phyloP scores from a whole-genome alignment of 1,140 invertebrate species.

The Platorchestia sp. region DNA sequence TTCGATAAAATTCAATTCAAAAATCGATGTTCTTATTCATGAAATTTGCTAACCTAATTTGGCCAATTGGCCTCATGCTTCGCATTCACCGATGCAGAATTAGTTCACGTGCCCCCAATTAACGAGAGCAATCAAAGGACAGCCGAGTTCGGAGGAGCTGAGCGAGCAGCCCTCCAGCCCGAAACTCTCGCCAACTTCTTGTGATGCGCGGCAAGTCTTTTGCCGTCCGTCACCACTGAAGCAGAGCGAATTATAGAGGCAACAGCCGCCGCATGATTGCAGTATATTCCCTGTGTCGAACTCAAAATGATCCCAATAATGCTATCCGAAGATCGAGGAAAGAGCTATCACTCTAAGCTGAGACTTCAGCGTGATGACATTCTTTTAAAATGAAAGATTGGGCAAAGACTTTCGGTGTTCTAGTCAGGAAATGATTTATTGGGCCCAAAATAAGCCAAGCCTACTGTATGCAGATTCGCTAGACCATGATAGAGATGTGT shows the following conservation, averaged over 20 bases:
- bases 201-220: background rate
- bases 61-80: background rate
- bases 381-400: constrained; percentile 29
- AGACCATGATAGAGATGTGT: background rate
- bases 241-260: constrained; percentile 46
- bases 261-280: constrained; percentile 43
- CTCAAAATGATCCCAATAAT: constrained; percentile 51
- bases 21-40: too few species aligned
- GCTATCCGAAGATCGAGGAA: constrained; percentile 51
- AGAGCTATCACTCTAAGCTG: constrained; percentile 48
- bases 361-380: constrained; percentile 20
- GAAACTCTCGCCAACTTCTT: background rate
- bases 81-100: background rate
- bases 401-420: background rate
- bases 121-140: background rate
- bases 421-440: constrained; percentile 26
- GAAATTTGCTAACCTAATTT: too few species aligned
- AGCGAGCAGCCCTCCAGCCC: background rate
- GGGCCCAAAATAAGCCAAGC: background rate
- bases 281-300: constrained; percentile 42
- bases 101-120: background rate
- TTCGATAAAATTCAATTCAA: too few species aligned
- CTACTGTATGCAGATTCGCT: constrained; percentile 42
- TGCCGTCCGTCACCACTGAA: constrained; percentile 37
- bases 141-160: background rate